Evolutionary conservation across 2,113 vertebrate species (phyloP), one percentile per base, ranked within the genome.

Genomic region (Halcyon senegalensis): DNA sequence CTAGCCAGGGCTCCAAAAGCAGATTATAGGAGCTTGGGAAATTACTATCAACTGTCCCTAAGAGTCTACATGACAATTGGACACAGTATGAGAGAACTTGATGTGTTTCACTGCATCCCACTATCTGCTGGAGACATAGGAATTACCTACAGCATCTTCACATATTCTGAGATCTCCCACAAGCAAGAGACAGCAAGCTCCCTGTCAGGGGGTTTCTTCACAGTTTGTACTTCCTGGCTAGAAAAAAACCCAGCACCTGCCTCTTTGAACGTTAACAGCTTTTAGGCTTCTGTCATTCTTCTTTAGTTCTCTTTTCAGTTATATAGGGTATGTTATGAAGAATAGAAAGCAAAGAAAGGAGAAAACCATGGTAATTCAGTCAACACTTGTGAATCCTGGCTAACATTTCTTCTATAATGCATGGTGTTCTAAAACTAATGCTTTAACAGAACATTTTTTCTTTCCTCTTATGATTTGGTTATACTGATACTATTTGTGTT

Each of bases 171-270:
- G 10, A 43, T 85, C 17, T 75, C 35, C 27, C 21, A 27, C 5
- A 13, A 0, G 1, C 11, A 9, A 33, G 39, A 83, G 30, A 53
- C 11, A 69, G 16, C 0, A 0, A 53, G 9, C 5, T 85, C 4
- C 13, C 10, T 1, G 2, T 12, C 23, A 21, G 0, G 3, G 9
- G 3, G 0, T 48, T 74, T 75, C 43, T 58, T 67, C n/a, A 35
- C 11, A 41, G 9, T 81, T 67, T 84, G 3, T 37, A 25, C 13
- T 70, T 83, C 31, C n/a, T 33, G 13, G 1, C 8, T 91, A 59
- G 18, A 51, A 83, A 83, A 76, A 73, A 15, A 35, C 15, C 15
- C 16, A 46, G 66, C 7, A 58, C 27, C 14, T 66, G 5, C 8
- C 37, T 56, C 48, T 77, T 56, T 55, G 19, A 86, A 27, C 5